phyloP scores from a whole-genome alignment of 1,140 invertebrate genomes.

The Aporrectodea caliginosa region DNA sequence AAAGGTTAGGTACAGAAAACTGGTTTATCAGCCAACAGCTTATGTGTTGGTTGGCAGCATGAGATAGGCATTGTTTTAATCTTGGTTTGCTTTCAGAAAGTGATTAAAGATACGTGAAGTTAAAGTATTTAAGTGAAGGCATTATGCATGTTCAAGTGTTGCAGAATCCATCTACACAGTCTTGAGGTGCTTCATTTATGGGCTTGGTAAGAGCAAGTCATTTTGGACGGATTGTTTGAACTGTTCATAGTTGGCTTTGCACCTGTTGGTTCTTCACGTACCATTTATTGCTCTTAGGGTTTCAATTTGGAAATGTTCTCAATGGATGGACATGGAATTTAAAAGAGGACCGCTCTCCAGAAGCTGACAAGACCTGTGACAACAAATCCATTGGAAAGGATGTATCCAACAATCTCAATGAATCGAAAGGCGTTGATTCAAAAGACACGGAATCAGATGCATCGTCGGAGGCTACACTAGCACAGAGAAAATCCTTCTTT shows the following conservation, averaged over 20 bases:
- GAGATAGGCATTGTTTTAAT: not conserved
- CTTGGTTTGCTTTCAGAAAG: not conserved
- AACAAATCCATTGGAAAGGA: not conserved
- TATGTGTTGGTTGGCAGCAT: not conserved
- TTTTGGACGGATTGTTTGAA: not conserved
- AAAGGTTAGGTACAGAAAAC: too few species aligned
- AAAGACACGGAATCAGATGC: not conserved
- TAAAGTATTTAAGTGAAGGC: too few species aligned
- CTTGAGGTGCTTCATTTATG: too few species aligned
- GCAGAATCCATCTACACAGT: too few species aligned
- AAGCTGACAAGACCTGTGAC: not conserved
- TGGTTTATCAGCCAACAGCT: too few species aligned
- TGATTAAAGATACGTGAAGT: too few species aligned
- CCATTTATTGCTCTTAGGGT: not conserved
- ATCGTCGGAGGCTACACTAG: not conserved
- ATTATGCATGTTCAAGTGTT: too few species aligned
- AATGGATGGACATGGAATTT: not conserved
- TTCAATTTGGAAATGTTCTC: not conserved
- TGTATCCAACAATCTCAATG: not conserved
- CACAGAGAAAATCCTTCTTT: not conserved
- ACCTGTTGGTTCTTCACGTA: not conserved
- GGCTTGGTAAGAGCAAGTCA: not conserved
- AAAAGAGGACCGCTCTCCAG: not conserved
- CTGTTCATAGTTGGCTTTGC: not conserved
- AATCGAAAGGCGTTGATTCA: not conserved